Conservation (phyloP, 2,888 invertebrate genomes). For the Agriopis leucophaearia region DNA sequence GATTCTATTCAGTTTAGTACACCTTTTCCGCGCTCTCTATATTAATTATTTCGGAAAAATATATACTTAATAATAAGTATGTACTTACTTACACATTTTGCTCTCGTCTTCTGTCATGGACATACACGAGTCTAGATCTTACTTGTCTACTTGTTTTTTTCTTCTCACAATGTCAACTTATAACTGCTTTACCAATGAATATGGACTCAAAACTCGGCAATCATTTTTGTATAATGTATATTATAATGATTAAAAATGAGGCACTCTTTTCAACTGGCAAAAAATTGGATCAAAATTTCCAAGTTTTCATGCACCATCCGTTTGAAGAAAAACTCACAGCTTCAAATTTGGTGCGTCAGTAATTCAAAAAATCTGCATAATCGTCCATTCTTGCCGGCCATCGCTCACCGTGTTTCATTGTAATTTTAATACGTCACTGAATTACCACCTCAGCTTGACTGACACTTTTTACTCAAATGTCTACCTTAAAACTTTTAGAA, state of each 20-base stretch:
- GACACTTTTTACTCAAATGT: neutral
- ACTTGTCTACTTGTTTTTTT: too few species aligned
- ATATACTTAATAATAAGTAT: too few species aligned
- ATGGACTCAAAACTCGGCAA: too few species aligned
- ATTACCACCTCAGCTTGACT: constrained; percentile 9
- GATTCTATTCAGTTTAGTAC: too few species aligned
- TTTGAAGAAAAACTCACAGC: constrained; percentile 51
- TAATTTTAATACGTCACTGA: constrained; percentile 57
- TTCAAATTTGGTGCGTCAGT: constrained; percentile 48
- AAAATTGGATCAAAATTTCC: neutral
- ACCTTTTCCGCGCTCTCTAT: too few species aligned
- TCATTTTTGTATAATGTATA: neutral
- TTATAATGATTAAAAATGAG: neutral
- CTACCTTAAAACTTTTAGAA: constrained; percentile 10
- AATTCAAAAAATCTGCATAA: constrained; percentile 59
- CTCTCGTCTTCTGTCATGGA: too few species aligned
- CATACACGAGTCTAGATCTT: too few species aligned
- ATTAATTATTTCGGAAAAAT: too few species aligned
- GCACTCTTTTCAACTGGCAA: neutral
- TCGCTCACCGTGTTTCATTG: constrained; percentile 59
- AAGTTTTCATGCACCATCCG: constrained; percentile 30
- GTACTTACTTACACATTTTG: too few species aligned
- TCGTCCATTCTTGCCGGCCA: constrained; percentile 54
- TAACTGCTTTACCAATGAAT: too few species aligned
- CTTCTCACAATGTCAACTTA: too few species aligned